A percentile compares a stretch with the other conserved stretches of the same genome.
phyloP scores from a whole-genome alignment of 2,113 vertebrate species.

The Megaceryle maxima region DNA sequence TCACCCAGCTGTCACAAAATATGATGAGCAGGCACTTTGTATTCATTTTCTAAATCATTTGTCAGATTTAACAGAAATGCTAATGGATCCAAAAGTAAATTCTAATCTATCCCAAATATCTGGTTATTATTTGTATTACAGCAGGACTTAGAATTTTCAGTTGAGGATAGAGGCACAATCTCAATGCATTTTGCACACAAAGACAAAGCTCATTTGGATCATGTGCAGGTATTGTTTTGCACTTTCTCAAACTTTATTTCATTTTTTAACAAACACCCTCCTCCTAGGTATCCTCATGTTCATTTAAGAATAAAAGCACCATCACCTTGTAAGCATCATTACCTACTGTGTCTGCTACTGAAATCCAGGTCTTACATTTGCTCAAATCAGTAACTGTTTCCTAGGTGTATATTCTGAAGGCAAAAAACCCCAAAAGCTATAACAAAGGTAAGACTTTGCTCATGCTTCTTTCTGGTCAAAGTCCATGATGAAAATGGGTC shows the following conservation, averaged over 20 bases:
- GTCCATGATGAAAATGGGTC: not conserved
- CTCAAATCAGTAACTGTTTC: not conserved
- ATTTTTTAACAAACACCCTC: not conserved
- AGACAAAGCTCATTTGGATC: not conserved
- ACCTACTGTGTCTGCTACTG: not conserved
- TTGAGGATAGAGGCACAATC: not conserved
- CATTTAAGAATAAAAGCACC: not conserved
- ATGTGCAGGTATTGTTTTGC: not conserved
- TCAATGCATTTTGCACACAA: not conserved
- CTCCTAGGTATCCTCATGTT: not conserved
- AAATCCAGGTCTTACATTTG: not conserved
- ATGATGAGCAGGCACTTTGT: slow-evolving; percentile 59
- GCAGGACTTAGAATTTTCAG: not conserved
- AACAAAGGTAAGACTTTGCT: not conserved
- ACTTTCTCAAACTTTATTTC: not conserved
- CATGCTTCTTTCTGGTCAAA: not conserved
- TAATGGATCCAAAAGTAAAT: slow-evolving; percentile 58
- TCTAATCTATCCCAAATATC: slow-evolving; percentile 46
- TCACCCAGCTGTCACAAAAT: slow-evolving; percentile 60
- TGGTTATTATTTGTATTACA: slow-evolving; percentile 44
- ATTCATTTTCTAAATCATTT: slow-evolving; percentile 45
- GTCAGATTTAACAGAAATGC: slow-evolving; percentile 60
- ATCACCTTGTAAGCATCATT: not conserved
- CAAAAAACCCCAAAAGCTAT: not conserved
- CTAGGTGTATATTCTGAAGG: not conserved